Conservation (phyloP, 2,113 vertebrate genomes). For the Oncorhynchus keta region DNA sequence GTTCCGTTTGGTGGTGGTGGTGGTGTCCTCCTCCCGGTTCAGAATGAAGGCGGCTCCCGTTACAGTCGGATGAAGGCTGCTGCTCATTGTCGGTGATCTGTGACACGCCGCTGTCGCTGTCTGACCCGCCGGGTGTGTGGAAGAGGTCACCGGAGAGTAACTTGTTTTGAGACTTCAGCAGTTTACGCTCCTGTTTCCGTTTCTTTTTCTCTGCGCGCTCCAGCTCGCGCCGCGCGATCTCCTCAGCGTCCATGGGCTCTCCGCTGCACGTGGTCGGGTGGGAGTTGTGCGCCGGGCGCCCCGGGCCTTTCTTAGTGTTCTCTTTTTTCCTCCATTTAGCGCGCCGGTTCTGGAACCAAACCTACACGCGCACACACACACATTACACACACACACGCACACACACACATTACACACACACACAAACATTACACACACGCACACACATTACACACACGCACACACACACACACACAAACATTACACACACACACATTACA, state of each 20-base stretch:
- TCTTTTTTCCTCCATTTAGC: slow-evolving; percentile 99
- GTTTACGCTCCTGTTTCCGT: slow-evolving; percentile 92
- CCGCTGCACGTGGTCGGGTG: slow-evolving; percentile 97
- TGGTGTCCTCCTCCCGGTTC: slow-evolving; percentile 60
- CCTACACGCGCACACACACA: slow-evolving; percentile 72
- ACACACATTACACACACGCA: slow-evolving; percentile 22
- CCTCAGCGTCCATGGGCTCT: slow-evolving; percentile 97
- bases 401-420: not conserved
- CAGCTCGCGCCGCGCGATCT: slow-evolving; percentile 93
- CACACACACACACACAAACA: not conserved
- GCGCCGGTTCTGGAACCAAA: slow-evolving; percentile 98
- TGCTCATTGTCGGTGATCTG: slow-evolving; percentile 78
- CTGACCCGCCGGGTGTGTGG: slow-evolving; percentile 89
- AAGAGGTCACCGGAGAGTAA: slow-evolving; percentile 83
- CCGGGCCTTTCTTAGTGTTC: slow-evolving; percentile 97
- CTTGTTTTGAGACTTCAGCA: slow-evolving; percentile 89
- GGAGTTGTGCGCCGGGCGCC: slow-evolving; percentile 96
- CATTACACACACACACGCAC: slow-evolving; percentile 45
- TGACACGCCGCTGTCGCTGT: slow-evolving; percentile 92
- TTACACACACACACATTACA: slow-evolving; percentile 44
- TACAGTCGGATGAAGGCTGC: slow-evolving; percentile 63
- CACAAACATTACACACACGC: not conserved
- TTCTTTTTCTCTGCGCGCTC: slow-evolving; percentile 96
- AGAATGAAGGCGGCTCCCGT: slow-evolving; percentile 51
- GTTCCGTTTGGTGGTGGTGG: slow-evolving; percentile 78